Evolutionary conservation across 2,113 vertebrate species (phyloP), one percentile per base, ranked within the genome.

Genomic region (Catagonus wagneri): DNA sequence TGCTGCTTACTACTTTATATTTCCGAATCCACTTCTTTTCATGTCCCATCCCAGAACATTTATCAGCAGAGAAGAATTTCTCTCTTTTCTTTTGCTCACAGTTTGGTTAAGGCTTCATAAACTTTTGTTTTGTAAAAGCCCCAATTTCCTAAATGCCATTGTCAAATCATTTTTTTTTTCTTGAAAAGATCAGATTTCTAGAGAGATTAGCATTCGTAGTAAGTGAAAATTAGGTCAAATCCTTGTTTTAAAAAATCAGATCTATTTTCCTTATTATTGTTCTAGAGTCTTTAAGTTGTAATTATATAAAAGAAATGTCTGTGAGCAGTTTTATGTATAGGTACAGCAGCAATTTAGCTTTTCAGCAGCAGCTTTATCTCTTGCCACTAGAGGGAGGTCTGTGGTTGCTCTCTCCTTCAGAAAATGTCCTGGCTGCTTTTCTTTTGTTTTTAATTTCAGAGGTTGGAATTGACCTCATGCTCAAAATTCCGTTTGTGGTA

Each of bases 301-400:
- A 58, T 94, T 96, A 86, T 81, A 68, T 79, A 44, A 95, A 96
- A 88, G 72, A 93, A 96, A 84, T 94, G 39, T 56, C 52, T 83
- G 68, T 95, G 93, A 85, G 79, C 79, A 85, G 75, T 95, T 96
- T 89, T 84, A 32, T 89, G 32, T 44, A 34, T 72, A 91, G 72
- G 69, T 71, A 63, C 32, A 89, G 61, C 63, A 95, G 65, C 90
- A 69, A 20, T 78, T 96, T 72, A 65, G 52, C 13, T 89, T 87
- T 95, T 94, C 39, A 90, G 58, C 78, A 66, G 0, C 27, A 91
- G 80, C 15, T 0, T 58, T 71, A 11, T 9, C 0, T 8, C 0
- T 63, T 97, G 96, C 85, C 98, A 95, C 97, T 92, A 98, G 98
- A 96, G 98, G 98, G 98, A 94, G 94, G 52, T 3, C 75, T 86